phyloP scores from a whole-genome alignment of 2,797 vertebrate genomes.

The Sarcoramphus papa region DNA sequence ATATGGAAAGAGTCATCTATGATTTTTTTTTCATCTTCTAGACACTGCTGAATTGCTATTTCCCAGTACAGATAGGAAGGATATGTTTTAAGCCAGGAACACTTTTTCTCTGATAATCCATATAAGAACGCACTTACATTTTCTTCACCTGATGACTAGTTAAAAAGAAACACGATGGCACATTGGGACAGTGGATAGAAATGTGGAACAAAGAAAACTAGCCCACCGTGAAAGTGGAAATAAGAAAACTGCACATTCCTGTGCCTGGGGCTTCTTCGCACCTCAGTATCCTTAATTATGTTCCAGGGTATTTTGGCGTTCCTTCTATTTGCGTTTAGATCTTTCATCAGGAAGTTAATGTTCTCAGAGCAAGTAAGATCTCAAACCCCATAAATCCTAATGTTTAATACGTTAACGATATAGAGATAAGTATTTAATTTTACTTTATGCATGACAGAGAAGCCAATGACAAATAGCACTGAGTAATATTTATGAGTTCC shows the following conservation, averaged over 20 bases:
- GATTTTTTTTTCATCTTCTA: background rate
- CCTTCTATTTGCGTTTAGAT: slow-evolving; percentile 46
- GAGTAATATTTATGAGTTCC: slow-evolving; percentile 61
- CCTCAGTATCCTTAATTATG: slow-evolving; percentile 48
- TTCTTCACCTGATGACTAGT: background rate
- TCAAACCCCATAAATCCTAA: slow-evolving; percentile 61
- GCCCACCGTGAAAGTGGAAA: slow-evolving; percentile 45
- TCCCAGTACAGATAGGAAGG: background rate
- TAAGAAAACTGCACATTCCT: slow-evolving; percentile 11
- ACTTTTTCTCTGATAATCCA: background rate
- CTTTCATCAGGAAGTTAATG: slow-evolving; percentile 61
- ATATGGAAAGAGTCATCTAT: background rate
- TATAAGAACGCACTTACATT: background rate
- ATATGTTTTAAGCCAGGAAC: background rate
- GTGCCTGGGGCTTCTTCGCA: slow-evolving; percentile 36
- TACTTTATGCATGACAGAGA: slow-evolving; percentile 59
- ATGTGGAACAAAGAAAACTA: background rate
- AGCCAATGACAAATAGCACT: slow-evolving; percentile 60
- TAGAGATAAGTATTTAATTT: slow-evolving; percentile 68
- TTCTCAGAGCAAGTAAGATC: slow-evolving; percentile 51
- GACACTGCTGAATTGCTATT: background rate
- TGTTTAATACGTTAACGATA: slow-evolving; percentile 56
- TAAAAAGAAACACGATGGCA: background rate
- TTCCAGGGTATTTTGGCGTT: slow-evolving; percentile 32
- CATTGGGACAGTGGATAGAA: background rate